Evolutionary conservation across 2,888 invertebrate genomes (phyloP), one percentile per base, ranked within the genome.

Genomic region (Agrotis exclamationis): DNA sequence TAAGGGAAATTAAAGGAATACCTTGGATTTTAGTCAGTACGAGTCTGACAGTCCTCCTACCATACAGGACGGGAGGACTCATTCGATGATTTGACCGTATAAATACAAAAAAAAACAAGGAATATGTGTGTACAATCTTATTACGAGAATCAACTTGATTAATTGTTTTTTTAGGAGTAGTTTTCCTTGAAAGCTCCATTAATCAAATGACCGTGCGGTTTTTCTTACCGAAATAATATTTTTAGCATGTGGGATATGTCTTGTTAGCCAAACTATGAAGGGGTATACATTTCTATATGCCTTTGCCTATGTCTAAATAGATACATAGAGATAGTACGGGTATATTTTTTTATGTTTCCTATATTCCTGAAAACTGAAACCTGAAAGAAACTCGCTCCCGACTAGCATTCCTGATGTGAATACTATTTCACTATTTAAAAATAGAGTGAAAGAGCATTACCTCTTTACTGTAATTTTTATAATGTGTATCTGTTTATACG

Each of bases 181-280:
- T 66, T 74, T 68, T 60, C 60, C 59, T n/a, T 76, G 76, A 50
- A 56, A 56, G 54, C 33, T 11, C 20, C 50, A 76, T 74, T 69
- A 76, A 74, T 74, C 76, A 74, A 28, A 76, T 74, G 74, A 74
- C 50, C 3, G 56, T 69, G 74, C 74, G 16, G 33, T 56, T 74
- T 76, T 76, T n/a, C 44, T 45, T 50, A n/a, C 48, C 50, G 76
- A 60, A 56, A 69, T 69, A 69, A 60, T 74, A 60, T 69, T 59
- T 68, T 69, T 39, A 16, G 50, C 45, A 51, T 74, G 45, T 57
- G 22, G 48, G 14, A 33, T n/a, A 45, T 1, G 6, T 33, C 11
- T 44, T 28, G 44, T 57, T 50, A 13, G 18, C 2, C 7, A 18
- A 48, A 50, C 18, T n/a, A 20, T 16, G 11, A 33, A 24, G n/a